phyloP scores from a whole-genome alignment of 2,797 vertebrate species.

The Synanceia verrucosa region DNA sequence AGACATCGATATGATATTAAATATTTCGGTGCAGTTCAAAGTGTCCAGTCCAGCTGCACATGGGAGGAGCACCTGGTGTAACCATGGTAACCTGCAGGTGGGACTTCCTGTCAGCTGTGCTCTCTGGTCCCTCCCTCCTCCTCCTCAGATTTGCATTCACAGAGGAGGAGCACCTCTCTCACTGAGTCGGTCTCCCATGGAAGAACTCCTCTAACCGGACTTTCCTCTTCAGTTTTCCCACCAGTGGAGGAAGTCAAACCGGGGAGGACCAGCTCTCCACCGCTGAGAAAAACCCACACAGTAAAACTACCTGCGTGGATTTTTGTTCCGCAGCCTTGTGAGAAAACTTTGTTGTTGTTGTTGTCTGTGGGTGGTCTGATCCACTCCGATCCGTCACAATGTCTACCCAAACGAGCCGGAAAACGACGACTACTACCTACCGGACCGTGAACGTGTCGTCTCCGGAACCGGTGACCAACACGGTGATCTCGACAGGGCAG shows the following conservation, averaged over 20 bases:
- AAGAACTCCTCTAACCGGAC: constrained; percentile 35
- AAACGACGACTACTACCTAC: constrained; percentile 45
- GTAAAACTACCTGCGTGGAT: background rate
- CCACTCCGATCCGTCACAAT: constrained; percentile 12
- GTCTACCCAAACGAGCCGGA: constrained; percentile 46
- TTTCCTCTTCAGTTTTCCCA: constrained; percentile 25
- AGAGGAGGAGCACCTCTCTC: constrained; percentile 38
- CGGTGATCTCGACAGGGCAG: background rate
- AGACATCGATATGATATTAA: no score
- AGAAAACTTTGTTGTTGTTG: background rate
- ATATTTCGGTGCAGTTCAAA: no score
- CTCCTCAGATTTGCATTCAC: constrained; percentile 32
- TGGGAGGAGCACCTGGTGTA: no score
- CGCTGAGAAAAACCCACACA: background rate
- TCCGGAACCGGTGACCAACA: constrained; percentile 35
- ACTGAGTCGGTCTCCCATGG: background rate
- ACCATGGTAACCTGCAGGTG: no score
- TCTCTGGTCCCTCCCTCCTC: constrained; percentile 17
- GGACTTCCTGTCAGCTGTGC: background rate
- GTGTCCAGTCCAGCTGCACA: no score
- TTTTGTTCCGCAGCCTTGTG: background rate
- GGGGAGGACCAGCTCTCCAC: background rate
- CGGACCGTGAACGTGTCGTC: constrained; percentile 57
- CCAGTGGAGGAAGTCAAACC: constrained; percentile 28
- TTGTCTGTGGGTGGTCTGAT: background rate